These are phyloP conservation scores for Amblyjoppa proteus DNA, from an alignment of 2,888 invertebrate genomes.

Conservation along the genomic window DNA sequence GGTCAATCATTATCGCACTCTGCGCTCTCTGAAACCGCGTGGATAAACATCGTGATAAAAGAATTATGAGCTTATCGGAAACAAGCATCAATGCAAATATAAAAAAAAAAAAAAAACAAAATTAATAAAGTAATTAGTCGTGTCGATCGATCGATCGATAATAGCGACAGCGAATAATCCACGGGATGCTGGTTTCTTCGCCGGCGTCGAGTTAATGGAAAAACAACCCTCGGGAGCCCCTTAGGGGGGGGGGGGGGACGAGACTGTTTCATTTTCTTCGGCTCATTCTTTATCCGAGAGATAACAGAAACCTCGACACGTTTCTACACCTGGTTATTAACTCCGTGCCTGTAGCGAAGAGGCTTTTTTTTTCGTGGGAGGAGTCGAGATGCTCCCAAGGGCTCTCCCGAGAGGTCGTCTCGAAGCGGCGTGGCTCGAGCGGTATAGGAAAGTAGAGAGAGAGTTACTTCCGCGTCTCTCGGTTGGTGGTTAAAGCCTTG, in stretches of 20 bases:
- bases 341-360: conserved; percentile 5
- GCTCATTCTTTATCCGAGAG: conserved; percentile 20
- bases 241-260: background rate
- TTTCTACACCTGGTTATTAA: conserved; percentile 57
- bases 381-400: conserved; percentile 68
- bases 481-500: conserved; percentile 50
- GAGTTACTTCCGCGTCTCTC: conserved; percentile 50
- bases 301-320: conserved; percentile 53
- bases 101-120: background rate
- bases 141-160: background rate
- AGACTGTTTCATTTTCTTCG: conserved; percentile 5
- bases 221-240: conserved; percentile 9
- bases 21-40: background rate
- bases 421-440: conserved; percentile 57
- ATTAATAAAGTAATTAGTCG: background rate
- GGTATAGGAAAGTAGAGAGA: conserved; percentile 50
- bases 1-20: background rate
- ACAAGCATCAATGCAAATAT: background rate
- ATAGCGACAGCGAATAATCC: background rate
- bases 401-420: conserved; percentile 71
- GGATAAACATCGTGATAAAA: background rate
- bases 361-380: conserved; percentile 37
- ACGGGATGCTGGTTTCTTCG: background rate
- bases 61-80: background rate
- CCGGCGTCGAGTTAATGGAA: background rate